Evolutionary conservation across 2,113 vertebrate species (phyloP), one percentile per base, ranked within the genome.

Genomic region (Rana temporaria): DNA sequence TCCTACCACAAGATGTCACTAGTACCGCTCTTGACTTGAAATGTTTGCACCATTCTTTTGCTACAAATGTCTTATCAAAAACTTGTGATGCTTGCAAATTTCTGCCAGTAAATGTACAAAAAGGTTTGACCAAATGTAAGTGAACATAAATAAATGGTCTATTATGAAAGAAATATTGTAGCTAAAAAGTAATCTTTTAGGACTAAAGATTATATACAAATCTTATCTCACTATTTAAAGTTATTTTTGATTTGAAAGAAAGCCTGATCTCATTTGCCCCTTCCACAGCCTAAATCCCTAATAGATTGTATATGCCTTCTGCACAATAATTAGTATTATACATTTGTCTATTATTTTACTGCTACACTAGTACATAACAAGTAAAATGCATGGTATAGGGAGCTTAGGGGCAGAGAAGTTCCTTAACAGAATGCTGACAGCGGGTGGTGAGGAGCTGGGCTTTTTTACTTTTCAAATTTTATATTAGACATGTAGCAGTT

Each of bases 1-100:
- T 71, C 77, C 85, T 85, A 70, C 88, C 90, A 89, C 90, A 89
- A 87, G 86, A 69, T 89, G 91, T 91, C 89, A 86, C 84, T 86
- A 77, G 60, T 88, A 89, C 87, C 85, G 86, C 70, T 88, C 84
- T 85, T 60, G 84, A 19, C 84, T 88, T 93, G 91, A 94, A 93
- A 89, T 87, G 84, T 93, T 94, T 94, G 91, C 92, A 92, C 91
- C 92, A 94, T 91, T 90, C 91, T 91, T 91, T 94, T 92, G 74
- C 90, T 93, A 91, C 90, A 92, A 90, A 93, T 92, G 90, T 90
- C 90, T 93, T 93, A 94, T 90, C 89, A 87, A 78, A 88, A 56
- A 55, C 20, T 26, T 59, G 56, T 38, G 66, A 78, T 53, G 88
- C 90, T 90, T 88, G 92, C 91, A 94, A 92, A 92, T 92, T 91